These are phyloP conservation scores for Oryzias dopingdopingensis DNA, from an alignment of 2,797 vertebrate genomes.

Conservation along the genomic window DNA sequence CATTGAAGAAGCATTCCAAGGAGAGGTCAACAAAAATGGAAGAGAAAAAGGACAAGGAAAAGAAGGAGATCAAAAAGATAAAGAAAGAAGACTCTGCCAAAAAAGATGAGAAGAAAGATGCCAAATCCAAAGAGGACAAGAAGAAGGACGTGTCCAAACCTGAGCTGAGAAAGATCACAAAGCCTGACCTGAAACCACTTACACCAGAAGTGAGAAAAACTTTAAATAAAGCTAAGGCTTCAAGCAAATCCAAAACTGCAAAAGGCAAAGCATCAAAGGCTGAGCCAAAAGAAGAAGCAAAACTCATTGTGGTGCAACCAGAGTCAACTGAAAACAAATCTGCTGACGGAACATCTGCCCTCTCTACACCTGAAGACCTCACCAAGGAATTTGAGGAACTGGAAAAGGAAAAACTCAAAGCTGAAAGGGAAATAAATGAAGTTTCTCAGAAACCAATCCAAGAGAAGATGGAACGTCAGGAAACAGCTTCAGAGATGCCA, in stretches of 20 bases:
- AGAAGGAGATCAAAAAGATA: constrained; percentile 92
- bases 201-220: constrained; percentile 97
- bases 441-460: constrained; percentile 29
- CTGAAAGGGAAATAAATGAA: constrained; percentile 38
- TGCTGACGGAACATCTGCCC: constrained; percentile 68
- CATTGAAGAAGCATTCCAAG: constrained; percentile 89
- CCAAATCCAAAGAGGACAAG: constrained; percentile 86
- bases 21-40: constrained; percentile 92
- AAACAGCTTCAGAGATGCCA: constrained; percentile 5
- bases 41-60: constrained; percentile 98
- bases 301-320: constrained; percentile 38
- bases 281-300: constrained; percentile 55
- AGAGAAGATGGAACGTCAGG: constrained; percentile 49
- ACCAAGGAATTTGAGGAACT: constrained; percentile 89
- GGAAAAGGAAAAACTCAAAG: constrained; percentile 66
- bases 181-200: constrained; percentile 93
- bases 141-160: constrained; percentile 86
- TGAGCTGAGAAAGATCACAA: constrained; percentile 88
- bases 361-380: constrained; percentile 89
- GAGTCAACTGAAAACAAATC: constrained; percentile 55
- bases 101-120: constrained; percentile 92
- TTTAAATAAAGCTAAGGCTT: constrained; percentile 90
- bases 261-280: constrained; percentile 74
- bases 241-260: constrained; percentile 84
- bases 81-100: constrained; percentile 90